Percentiles rank a stretch among this genome's conserved stretches.
Conservation (phyloP, 2,888 invertebrate species). For the Quadroppia sp. region DNA sequence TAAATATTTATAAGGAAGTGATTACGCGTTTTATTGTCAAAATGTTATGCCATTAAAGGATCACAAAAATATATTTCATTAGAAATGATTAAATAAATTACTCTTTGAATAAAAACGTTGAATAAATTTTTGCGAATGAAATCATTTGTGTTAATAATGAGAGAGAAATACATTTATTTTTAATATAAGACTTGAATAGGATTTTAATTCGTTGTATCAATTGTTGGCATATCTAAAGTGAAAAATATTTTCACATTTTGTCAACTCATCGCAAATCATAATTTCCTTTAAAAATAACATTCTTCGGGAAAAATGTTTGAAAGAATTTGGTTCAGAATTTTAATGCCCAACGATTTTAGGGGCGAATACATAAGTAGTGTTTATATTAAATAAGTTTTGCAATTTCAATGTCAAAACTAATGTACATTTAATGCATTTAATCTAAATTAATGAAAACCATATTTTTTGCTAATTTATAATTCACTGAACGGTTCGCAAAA, state of each 20-base stretch:
- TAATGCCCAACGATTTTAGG: not conserved
- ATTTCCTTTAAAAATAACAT: not conserved
- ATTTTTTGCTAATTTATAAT: not conserved
- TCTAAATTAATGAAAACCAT: slow-evolving; percentile 6
- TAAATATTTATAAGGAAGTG: slow-evolving; percentile 2
- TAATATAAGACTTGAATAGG: no score
- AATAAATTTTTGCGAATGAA: no score
- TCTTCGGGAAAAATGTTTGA: not conserved
- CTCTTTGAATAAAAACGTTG: no score
- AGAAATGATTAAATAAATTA: no score
- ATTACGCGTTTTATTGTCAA: not conserved
- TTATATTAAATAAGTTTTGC: not conserved
- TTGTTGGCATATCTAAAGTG: no score
- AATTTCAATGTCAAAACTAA: not conserved
- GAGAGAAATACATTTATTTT: no score
- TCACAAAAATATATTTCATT: no score
- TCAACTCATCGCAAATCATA: not conserved
- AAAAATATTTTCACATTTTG: no score
- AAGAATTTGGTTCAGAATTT: not conserved
- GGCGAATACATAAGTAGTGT: not conserved
- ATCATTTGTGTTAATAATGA: no score
- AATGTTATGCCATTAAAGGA: not conserved
- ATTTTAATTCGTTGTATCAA: no score
- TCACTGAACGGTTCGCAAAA: not conserved
- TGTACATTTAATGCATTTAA: slow-evolving; percentile 3